Base-by-base conservation (phyloP, 64 coral and sea anemone species). In the Trachythela sp. region DNA sequence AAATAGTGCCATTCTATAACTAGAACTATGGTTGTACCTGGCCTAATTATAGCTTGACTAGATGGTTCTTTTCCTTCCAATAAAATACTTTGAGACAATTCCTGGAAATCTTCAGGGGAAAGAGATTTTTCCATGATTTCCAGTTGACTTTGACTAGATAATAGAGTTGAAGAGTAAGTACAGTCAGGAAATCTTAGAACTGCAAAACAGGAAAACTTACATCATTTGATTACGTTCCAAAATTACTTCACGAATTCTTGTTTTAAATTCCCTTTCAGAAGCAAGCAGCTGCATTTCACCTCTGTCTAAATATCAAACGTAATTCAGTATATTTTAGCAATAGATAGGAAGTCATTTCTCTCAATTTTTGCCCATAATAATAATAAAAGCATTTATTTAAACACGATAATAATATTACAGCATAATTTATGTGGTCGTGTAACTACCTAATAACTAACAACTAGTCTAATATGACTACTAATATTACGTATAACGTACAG, bases 81-180 rank as follows among this genome's bases (percentile, higher is more conserved):
- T 20, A 80, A 80, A 80, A 80, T 80, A 35, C 75, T 80, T 80
- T 80, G 75, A 13, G 75, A 80, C 10, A 80, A 36, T 35, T 80
- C 37, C 34, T 80, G 75, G 75, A 80, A 80, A 34, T 80, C 91
- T 26, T 93, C 85, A 17, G 94, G 92, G 0, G 94, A 93, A 15
- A 93, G 39, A 60, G 85, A 83, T 84, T 88, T 92, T 60, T 88
- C 94, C 54, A 93, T 71, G 14, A 85, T 89, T 86, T 88, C 89
- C 9, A 96, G 90, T 32, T 96, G 94, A 52, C 89, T 96, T 93
- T 96, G 94, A 91, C 94, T 96, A 85, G 27, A 33, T 14, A 31
- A 8, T 31, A 13, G 31, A 88, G 39, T 40, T 35, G 33, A 42
- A 15, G 17, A 40, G 36, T 36, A 39, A 8, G 20, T 71, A 68